Conservation (phyloP, 1,140 invertebrate genomes). For the Eriosoma lanigerum region DNA sequence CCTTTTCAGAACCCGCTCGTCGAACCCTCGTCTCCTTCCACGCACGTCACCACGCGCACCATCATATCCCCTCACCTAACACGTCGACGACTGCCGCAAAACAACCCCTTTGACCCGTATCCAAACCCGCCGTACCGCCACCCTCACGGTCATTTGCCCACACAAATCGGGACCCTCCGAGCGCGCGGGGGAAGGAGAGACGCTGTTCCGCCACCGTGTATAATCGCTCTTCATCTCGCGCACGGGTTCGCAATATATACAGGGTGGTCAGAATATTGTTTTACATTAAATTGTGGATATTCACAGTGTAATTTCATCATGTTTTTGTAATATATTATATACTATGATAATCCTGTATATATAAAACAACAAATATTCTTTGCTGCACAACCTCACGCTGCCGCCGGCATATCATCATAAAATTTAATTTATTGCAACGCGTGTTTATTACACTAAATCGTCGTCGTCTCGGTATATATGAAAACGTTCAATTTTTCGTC, state of each 20-base stretch:
- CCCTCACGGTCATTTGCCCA: constrained; percentile 38
- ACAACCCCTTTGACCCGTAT: constrained; percentile 51
- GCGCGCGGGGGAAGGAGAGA: not conserved
- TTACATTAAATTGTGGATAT: too few species aligned
- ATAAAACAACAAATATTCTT: too few species aligned
- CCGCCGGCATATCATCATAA: not conserved
- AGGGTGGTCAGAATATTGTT: too few species aligned
- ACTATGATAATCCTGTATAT: not conserved
- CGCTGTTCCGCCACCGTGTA: not conserved
- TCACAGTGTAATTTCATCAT: too few species aligned
- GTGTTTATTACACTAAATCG: constrained; percentile 9
- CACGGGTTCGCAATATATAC: not conserved
- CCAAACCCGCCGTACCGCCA: not conserved
- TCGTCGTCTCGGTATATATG: not conserved
- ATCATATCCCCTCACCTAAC: not conserved
- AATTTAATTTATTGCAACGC: constrained; percentile 22
- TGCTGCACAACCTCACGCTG: not conserved
- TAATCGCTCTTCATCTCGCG: not conserved
- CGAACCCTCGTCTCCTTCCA: not conserved
- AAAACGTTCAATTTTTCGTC: not conserved
- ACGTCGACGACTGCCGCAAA: constrained; percentile 2
- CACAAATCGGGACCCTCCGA: constrained; percentile 23
- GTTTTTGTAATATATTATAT: constrained; percentile 16
- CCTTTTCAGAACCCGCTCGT: constrained; percentile 49
- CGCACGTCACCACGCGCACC: not conserved